Base-by-base conservation (phyloP, 2,797 vertebrate species). In the Microcaecilia unicolor region DNA sequence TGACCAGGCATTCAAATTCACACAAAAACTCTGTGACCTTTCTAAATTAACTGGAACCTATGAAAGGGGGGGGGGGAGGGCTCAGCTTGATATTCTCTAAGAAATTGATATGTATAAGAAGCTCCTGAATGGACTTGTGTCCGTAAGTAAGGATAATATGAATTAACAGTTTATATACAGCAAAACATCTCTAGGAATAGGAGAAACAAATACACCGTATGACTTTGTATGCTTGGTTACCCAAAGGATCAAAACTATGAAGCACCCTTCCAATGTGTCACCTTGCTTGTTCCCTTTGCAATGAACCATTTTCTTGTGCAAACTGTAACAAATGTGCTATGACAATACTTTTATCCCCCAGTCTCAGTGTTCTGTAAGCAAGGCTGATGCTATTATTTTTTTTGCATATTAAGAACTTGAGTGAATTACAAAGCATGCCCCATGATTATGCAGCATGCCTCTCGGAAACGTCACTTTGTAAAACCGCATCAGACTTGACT, bases 1-100 rank as follows among this genome's bases (percentile, higher is more conserved):
- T 76, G 68, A 76, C 57, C 75, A 76, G 64, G 52, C 74, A 65
- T 65, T 78, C 64, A 61, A 80, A 56, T 63, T 61, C 58, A 67
- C 72, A 51, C 62, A 70, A 80, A 70, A 67, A 62, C 58, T 61
- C 41, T 76, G 70, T 78, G 64, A 67, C 62, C 73, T 64, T 76
- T 74, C 54, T 74, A 64, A 78, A 61, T 64, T 69, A 48, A 55
- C 41, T 65, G 72, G 56, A 64, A 55, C 55, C 70, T 58, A 70
- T 69, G 72, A 62, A 58, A 67, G n/a, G n/a, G n/a, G n/a, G n/a
- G n/a, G n/a, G n/a, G n/a, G n/a, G n/a, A n/a, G n/a, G n/a, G 62
- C 58, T 72, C 72, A 64, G 62, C 65, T 61, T 65, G 62, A 55
- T 55, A 55, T 80, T 67, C 57, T 65, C 67, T 72, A 70, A 69